A percentile compares a stretch with the other conserved stretches of the same genome.
Conservation (phyloP, 2,888 invertebrate species). For the Phymatocera aterrima region DNA sequence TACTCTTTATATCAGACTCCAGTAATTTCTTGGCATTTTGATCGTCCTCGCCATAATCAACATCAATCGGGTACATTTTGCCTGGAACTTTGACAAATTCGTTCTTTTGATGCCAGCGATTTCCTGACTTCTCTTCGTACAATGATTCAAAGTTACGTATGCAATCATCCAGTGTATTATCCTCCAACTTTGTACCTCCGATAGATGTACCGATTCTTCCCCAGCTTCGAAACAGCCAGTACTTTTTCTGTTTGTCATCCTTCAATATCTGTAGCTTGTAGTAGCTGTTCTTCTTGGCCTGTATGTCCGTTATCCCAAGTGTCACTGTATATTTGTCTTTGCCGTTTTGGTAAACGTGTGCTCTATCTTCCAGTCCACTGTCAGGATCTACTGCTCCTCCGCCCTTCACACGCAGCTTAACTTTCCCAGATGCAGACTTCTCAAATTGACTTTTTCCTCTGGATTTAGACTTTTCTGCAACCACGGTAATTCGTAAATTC, state of each 20-base stretch:
- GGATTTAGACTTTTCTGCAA: conserved; percentile 78
- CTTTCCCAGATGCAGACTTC: conserved; percentile 78
- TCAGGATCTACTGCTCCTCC: conserved; percentile 96
- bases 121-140: conserved; percentile 89
- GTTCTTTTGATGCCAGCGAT: conserved; percentile 83
- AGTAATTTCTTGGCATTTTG: conserved; percentile 73
- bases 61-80: conserved; percentile 89
- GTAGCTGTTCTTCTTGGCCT: conserved; percentile 92
- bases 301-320: conserved; percentile 90
- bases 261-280: conserved; percentile 96
- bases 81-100: conserved; percentile 85
- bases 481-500: conserved; percentile 76
- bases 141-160: conserved; percentile 79
- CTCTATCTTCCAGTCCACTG: conserved; percentile 85
- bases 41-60: conserved; percentile 87
- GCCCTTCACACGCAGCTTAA: conserved; percentile 84
- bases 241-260: conserved; percentile 81
- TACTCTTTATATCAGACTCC: conserved; percentile 79
- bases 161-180: conserved; percentile 77
- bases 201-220: conserved; percentile 97
- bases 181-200: conserved; percentile 84
- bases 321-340: conserved; percentile 86
- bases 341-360: conserved; percentile 85
- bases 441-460: conserved; percentile 80
- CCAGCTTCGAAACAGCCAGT: conserved; percentile 94